Evolutionary conservation across 2,113 vertebrate species (phyloP).

Genomic region (Ictalurus punctatus): DNA sequence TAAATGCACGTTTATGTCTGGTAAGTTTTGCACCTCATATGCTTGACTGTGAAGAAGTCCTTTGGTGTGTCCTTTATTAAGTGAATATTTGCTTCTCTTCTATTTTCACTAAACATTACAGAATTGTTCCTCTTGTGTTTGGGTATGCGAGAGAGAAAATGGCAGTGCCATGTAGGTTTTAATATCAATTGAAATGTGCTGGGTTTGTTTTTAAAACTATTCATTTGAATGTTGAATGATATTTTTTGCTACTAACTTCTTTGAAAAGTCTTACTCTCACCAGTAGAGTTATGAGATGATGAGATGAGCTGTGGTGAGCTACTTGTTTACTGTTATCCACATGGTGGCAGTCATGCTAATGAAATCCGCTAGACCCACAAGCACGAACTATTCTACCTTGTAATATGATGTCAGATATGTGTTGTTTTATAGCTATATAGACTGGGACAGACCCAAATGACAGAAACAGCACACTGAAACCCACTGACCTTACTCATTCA

Average conservation of each 20-base stretch:
- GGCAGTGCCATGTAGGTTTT: not conserved
- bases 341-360: constrained; percentile 30
- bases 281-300: not conserved
- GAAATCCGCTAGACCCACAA: not conserved
- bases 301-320: not conserved
- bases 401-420: not conserved
- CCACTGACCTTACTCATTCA: not conserved
- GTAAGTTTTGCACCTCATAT: not conserved
- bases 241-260: not conserved
- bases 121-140: too few relatives aligned
- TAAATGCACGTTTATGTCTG: not conserved
- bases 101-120: too few relatives aligned
- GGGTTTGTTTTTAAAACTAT: not conserved
- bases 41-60: not conserved
- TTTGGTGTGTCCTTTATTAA: too few relatives aligned
- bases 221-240: not conserved
- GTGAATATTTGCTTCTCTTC: too few relatives aligned
- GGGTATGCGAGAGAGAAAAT: too few relatives aligned
- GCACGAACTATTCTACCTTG: not conserved
- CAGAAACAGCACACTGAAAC: not conserved
- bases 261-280: not conserved
- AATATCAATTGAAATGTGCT: not conserved
- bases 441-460: not conserved
- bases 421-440: not conserved
- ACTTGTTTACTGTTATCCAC: constrained; percentile 1